Evolutionary conservation across 1,140 invertebrate genomes (phyloP), one percentile per base, ranked within the genome.

Genomic region (Heliconius nattereri): DNA sequence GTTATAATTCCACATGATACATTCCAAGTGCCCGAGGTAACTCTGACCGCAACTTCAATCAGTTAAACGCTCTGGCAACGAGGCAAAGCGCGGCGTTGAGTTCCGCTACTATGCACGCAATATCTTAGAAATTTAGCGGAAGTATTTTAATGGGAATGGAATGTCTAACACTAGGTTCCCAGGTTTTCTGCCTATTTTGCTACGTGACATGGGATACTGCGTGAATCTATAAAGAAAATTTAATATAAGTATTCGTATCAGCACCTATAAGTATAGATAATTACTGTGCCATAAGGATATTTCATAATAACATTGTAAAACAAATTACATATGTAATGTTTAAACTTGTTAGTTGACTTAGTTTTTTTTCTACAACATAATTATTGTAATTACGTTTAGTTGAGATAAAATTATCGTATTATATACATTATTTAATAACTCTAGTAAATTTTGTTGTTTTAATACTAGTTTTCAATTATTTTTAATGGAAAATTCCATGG

Each of bases 281-380:
- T 52, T 23, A 57, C 20, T 26, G 23, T 2, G 60, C n/a, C 23
- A 66, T 66, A 66, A 66, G 60, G 60, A 26, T 26, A 57, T n/a
- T 23, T 57, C 7, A 57, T 57, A n/a, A 57, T 23, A 66, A 66
- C 60, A 26, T 26, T 26, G 60, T 66, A 26, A 3, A 11, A 66
- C 20, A 66, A 66, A 66, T 45, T 45, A 45, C 11, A 66, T 23
- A 66, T 26, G 60, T 66, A 29, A 23, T 13, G 23, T 26, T 66
- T 66, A 66, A 29, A 66, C 60, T 66, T 66, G 60, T 66, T 66
- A 26, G 60, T 26, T 29, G 60, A 29, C 60, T 66, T 66, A 23
- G 11, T 26, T 66, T 66, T 57, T 29, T 52, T 66, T 66, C n/a
- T 66, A 66, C 23, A 13, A 26, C 1, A 66, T 66, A 66, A 66